Percentiles rank a stretch among this genome's conserved stretches.
Conservation (phyloP, 2,113 vertebrate genomes). For the Sinocyclocheilus grahami region DNA sequence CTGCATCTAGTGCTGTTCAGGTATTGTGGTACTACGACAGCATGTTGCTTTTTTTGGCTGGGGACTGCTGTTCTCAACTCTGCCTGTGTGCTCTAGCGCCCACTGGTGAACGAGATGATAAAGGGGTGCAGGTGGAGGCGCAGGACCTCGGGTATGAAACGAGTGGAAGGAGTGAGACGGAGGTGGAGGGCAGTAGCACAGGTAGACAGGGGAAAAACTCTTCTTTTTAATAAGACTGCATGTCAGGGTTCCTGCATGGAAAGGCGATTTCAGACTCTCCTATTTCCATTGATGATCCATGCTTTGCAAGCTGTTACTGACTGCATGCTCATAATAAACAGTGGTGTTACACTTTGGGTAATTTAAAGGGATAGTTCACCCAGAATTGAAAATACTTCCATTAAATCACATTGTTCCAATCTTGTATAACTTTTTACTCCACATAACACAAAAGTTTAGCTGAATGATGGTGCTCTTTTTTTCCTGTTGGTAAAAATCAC, state of each 20-base stretch:
- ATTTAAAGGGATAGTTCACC: neutral
- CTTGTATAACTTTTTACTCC: neutral
- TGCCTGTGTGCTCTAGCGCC: conserved; percentile 71
- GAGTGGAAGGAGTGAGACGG: conserved; percentile 75
- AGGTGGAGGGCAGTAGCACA: conserved; percentile 72
- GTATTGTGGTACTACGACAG: neutral
- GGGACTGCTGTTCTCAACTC: conserved; percentile 24
- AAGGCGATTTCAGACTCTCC: neutral
- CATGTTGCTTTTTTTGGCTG: neutral
- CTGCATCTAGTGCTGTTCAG: neutral
- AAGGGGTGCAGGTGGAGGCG: conserved; percentile 75
- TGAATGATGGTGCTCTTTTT: neutral
- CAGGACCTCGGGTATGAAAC: conserved; percentile 77
- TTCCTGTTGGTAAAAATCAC: too few relatives aligned
- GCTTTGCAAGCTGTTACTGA: neutral
- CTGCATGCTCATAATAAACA: neutral
- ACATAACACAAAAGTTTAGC: neutral
- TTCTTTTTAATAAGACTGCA: conserved; percentile 40
- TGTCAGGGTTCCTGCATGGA: conserved; percentile 19
- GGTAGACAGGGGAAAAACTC: conserved; percentile 72
- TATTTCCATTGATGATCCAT: neutral
- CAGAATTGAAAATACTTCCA: neutral
- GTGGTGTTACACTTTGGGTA: neutral
- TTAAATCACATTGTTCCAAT: neutral
- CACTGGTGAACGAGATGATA: conserved; percentile 72